Evolutionary conservation across 2,888 invertebrate genomes (phyloP).

Genomic region (Sphaerolaimus hirsutus): DNA sequence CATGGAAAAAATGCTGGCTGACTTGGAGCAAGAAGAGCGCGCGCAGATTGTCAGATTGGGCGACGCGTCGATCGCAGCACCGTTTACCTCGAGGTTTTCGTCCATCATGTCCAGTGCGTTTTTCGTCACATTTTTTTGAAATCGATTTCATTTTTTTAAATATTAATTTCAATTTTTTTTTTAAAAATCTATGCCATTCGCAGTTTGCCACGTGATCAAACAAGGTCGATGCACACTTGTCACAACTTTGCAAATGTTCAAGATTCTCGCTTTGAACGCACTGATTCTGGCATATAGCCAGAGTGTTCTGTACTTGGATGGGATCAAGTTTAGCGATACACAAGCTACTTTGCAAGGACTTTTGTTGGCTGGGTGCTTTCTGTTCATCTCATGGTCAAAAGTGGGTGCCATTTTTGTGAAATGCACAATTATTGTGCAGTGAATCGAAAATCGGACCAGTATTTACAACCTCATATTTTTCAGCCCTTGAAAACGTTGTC

Average conservation of each 20-base stretch:
- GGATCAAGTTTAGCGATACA: slow-evolving; percentile 84
- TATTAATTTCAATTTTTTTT: neutral
- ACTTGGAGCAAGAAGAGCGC: neutral
- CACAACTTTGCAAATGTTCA: slow-evolving; percentile 98
- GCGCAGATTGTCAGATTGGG: slow-evolving; percentile 68
- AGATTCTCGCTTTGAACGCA: slow-evolving; percentile 90
- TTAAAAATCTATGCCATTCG: slow-evolving; percentile 16
- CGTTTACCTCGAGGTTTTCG: slow-evolving; percentile 86
- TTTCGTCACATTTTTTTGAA: neutral
- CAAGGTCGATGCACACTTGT: slow-evolving; percentile 96
- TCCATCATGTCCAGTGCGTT: slow-evolving; percentile 64
- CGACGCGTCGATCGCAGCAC: slow-evolving; percentile 94
- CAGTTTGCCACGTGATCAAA: slow-evolving; percentile 95
- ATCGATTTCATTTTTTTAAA: neutral
- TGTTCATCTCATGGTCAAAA: slow-evolving; percentile 92
- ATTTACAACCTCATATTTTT: slow-evolving; percentile 12
- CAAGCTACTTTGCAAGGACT: slow-evolving; percentile 93
- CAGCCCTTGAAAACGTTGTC: slow-evolving; percentile 71
- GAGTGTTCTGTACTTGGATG: slow-evolving; percentile 86
- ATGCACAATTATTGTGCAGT: neutral
- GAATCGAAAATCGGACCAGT: neutral
- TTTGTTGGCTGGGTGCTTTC: slow-evolving; percentile 76
- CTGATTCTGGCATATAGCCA: slow-evolving; percentile 82
- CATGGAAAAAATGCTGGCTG: neutral
- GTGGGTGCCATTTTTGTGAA: too few relatives aligned